These are phyloP conservation scores for Holocentrus rufus DNA, from an alignment of 2,797 vertebrate species.

Conservation along the genomic window DNA sequence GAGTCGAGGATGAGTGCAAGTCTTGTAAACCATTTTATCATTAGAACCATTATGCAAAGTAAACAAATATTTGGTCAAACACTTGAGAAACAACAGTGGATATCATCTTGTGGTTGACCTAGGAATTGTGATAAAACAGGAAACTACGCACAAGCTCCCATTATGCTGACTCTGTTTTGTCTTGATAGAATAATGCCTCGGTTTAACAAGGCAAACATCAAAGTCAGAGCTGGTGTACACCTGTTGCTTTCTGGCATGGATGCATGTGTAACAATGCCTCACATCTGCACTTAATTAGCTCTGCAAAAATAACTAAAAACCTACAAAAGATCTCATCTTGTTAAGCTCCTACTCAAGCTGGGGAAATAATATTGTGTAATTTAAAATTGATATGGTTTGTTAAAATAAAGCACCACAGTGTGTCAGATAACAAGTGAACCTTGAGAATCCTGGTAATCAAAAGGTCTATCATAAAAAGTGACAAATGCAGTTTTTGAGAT, in stretches of 20 bases:
- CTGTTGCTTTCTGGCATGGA: conserved; percentile 65
- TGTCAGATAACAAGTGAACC: background rate
- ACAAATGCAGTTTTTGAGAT: background rate
- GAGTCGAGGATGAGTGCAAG: conserved; percentile 14
- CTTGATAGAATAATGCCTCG: conserved; percentile 41
- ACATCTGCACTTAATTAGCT: conserved; percentile 55
- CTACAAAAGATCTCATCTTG: background rate
- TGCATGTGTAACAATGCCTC: conserved; percentile 24
- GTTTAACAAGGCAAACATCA: conserved; percentile 57
- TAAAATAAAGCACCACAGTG: background rate
- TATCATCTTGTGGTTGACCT: conserved; percentile 42
- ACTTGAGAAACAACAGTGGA: conserved; percentile 12
- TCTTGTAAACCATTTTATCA: conserved; percentile 21
- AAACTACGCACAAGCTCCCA: conserved; percentile 19
- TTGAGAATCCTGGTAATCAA: background rate
- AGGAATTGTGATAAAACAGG: conserved; percentile 38
- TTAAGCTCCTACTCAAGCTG: background rate
- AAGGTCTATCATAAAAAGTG: background rate
- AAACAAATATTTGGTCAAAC: conserved; percentile 29
- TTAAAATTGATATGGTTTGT: conserved; percentile 16
- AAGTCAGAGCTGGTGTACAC: conserved; percentile 66
- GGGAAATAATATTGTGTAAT: conserved; percentile 11
- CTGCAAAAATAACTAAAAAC: background rate
- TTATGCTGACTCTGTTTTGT: conserved; percentile 30
- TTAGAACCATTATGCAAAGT: conserved; percentile 9